Base-by-base conservation (phyloP, 2,797 vertebrate genomes). In the Peromyscus melanophrys region DNA sequence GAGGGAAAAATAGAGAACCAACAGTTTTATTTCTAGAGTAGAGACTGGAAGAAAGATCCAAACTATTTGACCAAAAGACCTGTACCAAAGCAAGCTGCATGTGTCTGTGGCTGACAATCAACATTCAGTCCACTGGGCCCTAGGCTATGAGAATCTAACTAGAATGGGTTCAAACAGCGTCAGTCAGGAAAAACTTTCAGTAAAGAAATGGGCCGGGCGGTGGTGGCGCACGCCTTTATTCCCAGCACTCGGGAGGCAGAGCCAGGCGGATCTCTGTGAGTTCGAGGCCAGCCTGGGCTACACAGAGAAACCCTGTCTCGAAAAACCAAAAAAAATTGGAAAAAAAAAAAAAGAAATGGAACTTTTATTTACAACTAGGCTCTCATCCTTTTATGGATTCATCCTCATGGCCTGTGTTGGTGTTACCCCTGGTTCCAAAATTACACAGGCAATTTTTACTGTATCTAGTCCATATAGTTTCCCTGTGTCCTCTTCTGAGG, bases 381-480 rank as follows among this genome's bases (percentile, higher is more conserved):
- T 88, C n/a, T 92, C 17, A 59, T 8, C 0, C 49, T 77, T 13
- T 75, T 90, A 75, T 10, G 75, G 49, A 77, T 46, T 71, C 7
- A 92, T 63, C 19, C 21, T 63, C 3, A 61, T 73, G 67, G 23
- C 59, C 65, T 75, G 25, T 92, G 90, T 7, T 10, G 55, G 37
- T 89, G 34, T 96, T 82, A 67, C 4, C 2, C 4, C 75, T 83
- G 11, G 82, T 89, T 96, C 52, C 55, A 84, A 96, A 96, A 34
- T 63, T 59, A 69, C 1, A 78, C 19, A 7, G 67, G 31, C 0
- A 16, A 67, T 27, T 78, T 9, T 49, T 43, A 16, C 6, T 90
- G 89, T 14, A 27, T 9, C 8, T 76, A 11, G 34, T 34, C n/a
- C 46, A 29, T 0, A 67, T 40, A 57, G 40, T 91, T 78, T n/a